Conservation (phyloP, 2,797 vertebrate genomes). For the Psittacula echo region DNA sequence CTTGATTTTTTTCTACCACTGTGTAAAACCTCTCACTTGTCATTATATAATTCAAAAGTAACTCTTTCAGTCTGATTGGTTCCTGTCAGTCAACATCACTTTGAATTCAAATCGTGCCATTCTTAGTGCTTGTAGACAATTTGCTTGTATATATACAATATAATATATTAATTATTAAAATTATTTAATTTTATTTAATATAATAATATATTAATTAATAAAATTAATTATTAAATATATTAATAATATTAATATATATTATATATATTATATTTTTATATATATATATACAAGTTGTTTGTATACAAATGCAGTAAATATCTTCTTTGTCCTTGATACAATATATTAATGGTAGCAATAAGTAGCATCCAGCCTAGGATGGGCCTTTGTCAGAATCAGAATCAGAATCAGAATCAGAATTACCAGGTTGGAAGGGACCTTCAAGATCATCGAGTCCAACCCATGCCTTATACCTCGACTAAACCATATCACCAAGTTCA, state of each 20-base stretch:
- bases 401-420: too few species aligned
- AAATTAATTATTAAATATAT: too few species aligned
- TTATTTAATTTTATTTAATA: too few species aligned
- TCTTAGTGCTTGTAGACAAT: neutral
- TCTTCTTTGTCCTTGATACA: neutral
- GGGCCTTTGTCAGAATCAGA: neutral
- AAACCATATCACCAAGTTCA: too few species aligned
- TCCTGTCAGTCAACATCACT: neutral
- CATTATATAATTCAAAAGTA: neutral
- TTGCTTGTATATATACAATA: too few species aligned
- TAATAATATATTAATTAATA: too few species aligned
- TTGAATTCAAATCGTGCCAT: neutral
- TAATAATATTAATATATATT: too few species aligned
- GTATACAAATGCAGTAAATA: neutral
- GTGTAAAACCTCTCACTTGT: neutral
- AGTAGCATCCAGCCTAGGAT: neutral
- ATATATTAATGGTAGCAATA: neutral
- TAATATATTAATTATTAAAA: too few species aligned
- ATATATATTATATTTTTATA: too few species aligned
- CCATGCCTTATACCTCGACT: too few species aligned
- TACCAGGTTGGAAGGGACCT: too few species aligned
- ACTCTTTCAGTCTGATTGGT: neutral
- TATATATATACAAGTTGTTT: neutral
- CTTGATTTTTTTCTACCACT: neutral
- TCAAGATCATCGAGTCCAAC: too few species aligned